Evolutionary conservation across 2,797 vertebrate species (phyloP).

Genomic region (Loris lydekkerianus): DNA sequence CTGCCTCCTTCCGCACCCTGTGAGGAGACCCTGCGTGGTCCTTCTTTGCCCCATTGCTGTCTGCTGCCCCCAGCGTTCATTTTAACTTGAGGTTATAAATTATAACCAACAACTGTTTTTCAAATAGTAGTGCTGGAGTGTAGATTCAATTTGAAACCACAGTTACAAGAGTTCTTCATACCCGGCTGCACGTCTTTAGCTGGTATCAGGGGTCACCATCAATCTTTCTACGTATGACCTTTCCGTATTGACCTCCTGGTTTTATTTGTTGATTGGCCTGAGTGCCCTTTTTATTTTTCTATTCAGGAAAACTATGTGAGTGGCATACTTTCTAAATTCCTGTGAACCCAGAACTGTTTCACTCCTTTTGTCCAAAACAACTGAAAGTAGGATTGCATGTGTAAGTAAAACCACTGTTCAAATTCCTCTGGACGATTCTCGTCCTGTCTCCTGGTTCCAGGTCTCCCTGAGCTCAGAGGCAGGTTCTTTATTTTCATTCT

Average conservation of each 20-base stretch:
- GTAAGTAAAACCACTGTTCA: not conserved
- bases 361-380: not conserved
- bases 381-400: not conserved
- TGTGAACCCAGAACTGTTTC: not conserved
- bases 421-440: rapidly evolving
- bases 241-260: not conserved
- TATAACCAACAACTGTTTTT: not conserved
- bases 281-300: not conserved
- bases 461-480: not conserved
- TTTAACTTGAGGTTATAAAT: not conserved
- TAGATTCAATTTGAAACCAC: not conserved
- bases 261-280: not conserved
- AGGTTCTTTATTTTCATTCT: not conserved
- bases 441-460: not conserved
- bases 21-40: not conserved
- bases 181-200: rapidly evolving
- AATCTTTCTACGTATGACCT: not conserved
- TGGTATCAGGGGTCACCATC: not conserved
- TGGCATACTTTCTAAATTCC: not conserved
- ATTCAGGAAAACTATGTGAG: not conserved
- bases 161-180: not conserved
- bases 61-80: not conserved
- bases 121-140: rapidly evolving
- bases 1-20: not conserved
- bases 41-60: not conserved